Evolutionary conservation across 1,140 invertebrate species (phyloP), one percentile per base, ranked within the genome.

Genomic region (Stegodyphus mimosarum): DNA sequence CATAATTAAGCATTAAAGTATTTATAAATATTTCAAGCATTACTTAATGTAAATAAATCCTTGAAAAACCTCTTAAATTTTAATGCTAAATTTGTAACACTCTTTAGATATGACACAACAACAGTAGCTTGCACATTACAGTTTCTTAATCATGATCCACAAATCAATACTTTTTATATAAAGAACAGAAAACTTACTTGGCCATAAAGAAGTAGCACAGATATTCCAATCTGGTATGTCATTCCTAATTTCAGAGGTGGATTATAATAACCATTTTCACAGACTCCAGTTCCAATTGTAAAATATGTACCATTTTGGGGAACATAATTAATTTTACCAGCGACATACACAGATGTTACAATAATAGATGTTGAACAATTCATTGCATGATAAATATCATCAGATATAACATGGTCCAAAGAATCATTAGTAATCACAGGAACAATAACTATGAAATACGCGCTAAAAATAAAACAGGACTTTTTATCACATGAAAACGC

Each of bases 231-330:
- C 66, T 51, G 64, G 17, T 83, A 83, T 13, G 6, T 66, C 17
- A 75, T 15, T 67, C 52, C 72, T 15, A 15, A 75, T 48, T 55
- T 13, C n/a, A 83, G 33, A 33, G 81, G 81, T 18, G 18, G 53
- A 66, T 83, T 83, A 55, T 53, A 83, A 52, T 60, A 83, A 15
- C 51, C 71, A 60, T 75, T 71, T 3, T 74, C 52, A 52, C n/a
- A 60, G 17, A 60, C 69, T 6, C 48, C 60, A 75, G 74, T 63
- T 49, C 81, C 81, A 10, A 83, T 64, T 33, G 72, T 83, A 7
- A 83, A 75, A 10, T 50, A n/a, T 15, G 64, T 64, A 15, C 79
- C 79, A 63, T 49, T 18, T 11, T 48, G 15, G 50, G 73, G 73
- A 18, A 75, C 49, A 18, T 10, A n/a, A 48, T 6, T 7, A 18